Base-by-base conservation (phyloP, 2,888 invertebrate genomes). In the Dichetophora obliterata region DNA sequence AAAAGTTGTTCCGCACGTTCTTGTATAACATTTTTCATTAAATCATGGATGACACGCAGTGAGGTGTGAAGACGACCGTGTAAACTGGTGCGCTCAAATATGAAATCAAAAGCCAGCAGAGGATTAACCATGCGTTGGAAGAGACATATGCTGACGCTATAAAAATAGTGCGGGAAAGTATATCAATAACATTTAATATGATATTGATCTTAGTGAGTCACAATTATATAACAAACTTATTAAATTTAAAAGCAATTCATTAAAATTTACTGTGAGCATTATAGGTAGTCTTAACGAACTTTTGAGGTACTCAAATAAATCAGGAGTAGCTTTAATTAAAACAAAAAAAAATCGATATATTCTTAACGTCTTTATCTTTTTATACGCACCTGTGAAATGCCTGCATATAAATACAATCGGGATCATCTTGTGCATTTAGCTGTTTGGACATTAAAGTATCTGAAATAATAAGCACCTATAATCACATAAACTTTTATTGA, bases 361-460 rank as follows among this genome's bases (percentile, higher is more conserved):
- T n/a, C n/a, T n/a, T n/a, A n/a, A n/a, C n/a, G n/a, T n/a, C n/a
- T n/a, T n/a, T n/a, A n/a, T n/a, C n/a, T 54, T 3, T 43, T 14
- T 19, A 48, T n/a, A 90, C 92, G 91, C 89, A 94, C 93, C 90
- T 91, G 87, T 93, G 92, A 75, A 95, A 93, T 9, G 94, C 92
- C 80, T 91, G 89, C 0, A 94, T 93, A 85, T 95, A 95, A 80
- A 91, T 91, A 0, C 93, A 93, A 76, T 93, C 90, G 14, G 90
- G 68, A 43, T 75, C 76, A 4, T 76, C 75, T 73, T 87, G 86
- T 4, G 83, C 80, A 6, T 83, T 75, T 61, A 86, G 54, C 19
- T 77, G 89, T 87, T 87, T 95, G 93, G 95, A 96, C 96, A 96
- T 96, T 6, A 95, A 94, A 8, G 95, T 94, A 88, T 96, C 95